Evolutionary conservation across 2,113 vertebrate species (phyloP).

Genomic region (Poeciliopsis prolifica): DNA sequence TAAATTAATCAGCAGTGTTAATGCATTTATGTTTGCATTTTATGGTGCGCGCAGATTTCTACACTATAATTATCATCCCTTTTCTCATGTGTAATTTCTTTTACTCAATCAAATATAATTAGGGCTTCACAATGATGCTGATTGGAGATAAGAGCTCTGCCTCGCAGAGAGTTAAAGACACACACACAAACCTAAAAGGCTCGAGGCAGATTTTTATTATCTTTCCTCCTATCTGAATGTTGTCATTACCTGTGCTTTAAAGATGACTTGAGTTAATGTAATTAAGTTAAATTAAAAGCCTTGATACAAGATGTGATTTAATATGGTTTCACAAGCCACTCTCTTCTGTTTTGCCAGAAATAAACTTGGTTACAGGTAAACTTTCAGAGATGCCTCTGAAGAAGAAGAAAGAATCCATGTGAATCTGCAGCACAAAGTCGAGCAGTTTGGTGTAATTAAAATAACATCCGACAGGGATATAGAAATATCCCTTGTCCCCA

Average conservation of each 20-base stretch:
- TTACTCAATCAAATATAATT: conserved; percentile 68
- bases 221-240: conserved; percentile 16
- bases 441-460: conserved; percentile 72
- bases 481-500: conserved; percentile 71
- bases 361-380: conserved; percentile 40
- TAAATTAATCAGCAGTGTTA: conserved; percentile 58
- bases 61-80: conserved; percentile 59
- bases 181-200: conserved; percentile 27
- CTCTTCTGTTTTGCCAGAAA: conserved; percentile 19
- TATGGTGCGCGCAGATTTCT: conserved; percentile 23
- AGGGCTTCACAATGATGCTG: conserved; percentile 58
- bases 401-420: conserved; percentile 56
- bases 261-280: conserved; percentile 4
- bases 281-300: conserved; percentile 31
- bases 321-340: conserved; percentile 3
- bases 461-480: conserved; percentile 72
- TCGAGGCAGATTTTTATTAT: conserved; percentile 39
- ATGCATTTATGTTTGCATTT: conserved; percentile 61
- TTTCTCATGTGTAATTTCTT: conserved; percentile 42
- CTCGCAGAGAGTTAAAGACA: conserved; percentile 27
- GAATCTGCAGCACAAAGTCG: conserved; percentile 60
- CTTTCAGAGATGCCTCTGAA: conserved; percentile 44
- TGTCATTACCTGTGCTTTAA: conserved; percentile 23
- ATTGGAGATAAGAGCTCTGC: conserved; percentile 67
- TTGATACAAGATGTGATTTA: conserved; percentile 17